These are phyloP conservation scores for Cricetomys ansorgei DNA, from an alignment of 2,113 vertebrate genomes.

Conservation along the genomic window DNA sequence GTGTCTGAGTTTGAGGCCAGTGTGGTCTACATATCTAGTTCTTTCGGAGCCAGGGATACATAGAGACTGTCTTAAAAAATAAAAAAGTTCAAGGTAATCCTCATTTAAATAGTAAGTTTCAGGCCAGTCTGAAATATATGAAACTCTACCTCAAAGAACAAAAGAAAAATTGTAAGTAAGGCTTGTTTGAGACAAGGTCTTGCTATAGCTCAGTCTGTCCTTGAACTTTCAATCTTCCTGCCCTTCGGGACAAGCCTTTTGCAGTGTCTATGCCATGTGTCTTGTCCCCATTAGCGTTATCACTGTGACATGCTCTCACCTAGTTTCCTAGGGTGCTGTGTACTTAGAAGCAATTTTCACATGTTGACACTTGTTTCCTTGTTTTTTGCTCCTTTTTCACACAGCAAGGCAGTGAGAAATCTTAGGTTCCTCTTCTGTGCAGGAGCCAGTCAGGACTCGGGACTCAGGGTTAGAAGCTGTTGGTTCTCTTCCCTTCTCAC, in stretches of 20 bases:
- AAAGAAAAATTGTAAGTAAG: neutral
- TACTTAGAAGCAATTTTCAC: neutral
- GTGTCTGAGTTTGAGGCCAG: neutral
- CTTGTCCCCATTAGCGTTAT: neutral
- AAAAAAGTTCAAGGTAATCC: neutral
- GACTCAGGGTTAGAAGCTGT: neutral
- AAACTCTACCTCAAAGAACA: neutral
- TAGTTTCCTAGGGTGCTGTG: neutral
- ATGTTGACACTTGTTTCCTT: neutral
- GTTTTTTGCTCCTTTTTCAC: slow-evolving; percentile 3
- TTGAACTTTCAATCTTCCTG: neutral
- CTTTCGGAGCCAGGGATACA: neutral
- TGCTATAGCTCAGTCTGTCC: neutral
- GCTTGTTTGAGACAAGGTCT: neutral
- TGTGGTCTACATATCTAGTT: neutral
- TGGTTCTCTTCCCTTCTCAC: neutral
- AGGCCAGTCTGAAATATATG: neutral
- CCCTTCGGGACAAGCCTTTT: neutral
- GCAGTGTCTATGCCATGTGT: neutral
- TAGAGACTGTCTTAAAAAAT: neutral
- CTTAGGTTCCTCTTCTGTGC: neutral
- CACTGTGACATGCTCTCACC: neutral
- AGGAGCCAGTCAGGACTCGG: neutral
- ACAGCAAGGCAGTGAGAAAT: neutral
- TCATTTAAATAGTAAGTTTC: neutral